These are phyloP conservation scores for Aphaenogaster rudis DNA, from an alignment of 1,140 invertebrate genomes.

Conservation along the genomic window DNA sequence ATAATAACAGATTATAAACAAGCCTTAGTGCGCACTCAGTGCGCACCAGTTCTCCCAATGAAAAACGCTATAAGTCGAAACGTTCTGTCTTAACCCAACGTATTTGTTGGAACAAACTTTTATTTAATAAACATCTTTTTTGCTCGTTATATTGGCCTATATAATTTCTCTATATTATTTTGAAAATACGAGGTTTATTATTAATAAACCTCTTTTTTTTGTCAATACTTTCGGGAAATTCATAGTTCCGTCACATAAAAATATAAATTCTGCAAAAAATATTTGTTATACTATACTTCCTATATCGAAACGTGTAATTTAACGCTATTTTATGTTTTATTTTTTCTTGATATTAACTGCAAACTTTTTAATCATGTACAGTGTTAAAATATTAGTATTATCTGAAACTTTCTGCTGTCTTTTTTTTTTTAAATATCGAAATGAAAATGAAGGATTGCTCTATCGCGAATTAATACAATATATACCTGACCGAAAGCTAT, in stretches of 20 bases:
- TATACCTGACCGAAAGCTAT: conserved; percentile 26
- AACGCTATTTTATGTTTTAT: background rate
- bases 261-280: background rate
- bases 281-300: background rate
- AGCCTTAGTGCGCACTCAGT: too few species aligned
- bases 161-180: too few species aligned
- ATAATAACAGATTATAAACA: too few species aligned
- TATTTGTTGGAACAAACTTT: too few species aligned
- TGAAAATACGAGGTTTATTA: background rate
- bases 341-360: background rate
- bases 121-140: too few species aligned
- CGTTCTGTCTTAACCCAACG: too few species aligned
- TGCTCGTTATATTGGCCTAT: too few species aligned
- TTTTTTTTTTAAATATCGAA: background rate
- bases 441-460: background rate
- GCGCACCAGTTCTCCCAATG: too few species aligned
- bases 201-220: background rate
- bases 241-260: background rate
- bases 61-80: too few species aligned
- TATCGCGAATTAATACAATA: conserved; percentile 3
- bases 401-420: background rate
- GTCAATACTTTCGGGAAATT: background rate
- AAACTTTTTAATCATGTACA: background rate
- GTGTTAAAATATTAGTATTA: background rate
- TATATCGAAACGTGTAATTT: background rate